Conservation (phyloP, 1,140 invertebrate genomes). For the Caerostris extrusa region DNA sequence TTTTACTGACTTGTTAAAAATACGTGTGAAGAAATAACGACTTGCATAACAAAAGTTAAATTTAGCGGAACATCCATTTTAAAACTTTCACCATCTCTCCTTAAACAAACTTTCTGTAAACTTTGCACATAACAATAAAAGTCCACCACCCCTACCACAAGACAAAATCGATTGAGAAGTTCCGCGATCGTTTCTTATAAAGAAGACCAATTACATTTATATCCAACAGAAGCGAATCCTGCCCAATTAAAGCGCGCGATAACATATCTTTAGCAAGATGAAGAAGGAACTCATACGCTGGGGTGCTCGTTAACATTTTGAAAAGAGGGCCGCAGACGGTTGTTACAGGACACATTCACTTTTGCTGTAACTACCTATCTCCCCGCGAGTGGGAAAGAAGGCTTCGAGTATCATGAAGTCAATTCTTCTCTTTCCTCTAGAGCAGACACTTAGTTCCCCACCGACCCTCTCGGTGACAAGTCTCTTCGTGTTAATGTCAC, state of each 20-base stretch:
- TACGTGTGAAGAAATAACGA: no score
- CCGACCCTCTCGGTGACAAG: background rate
- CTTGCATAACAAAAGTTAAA: no score
- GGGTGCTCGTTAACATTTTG: slow-evolving; percentile 12
- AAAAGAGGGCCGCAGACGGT: background rate
- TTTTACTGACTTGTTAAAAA: no score
- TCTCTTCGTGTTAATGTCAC: slow-evolving; percentile 32
- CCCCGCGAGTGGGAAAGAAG: background rate
- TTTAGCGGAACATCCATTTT: background rate
- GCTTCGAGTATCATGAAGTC: slow-evolving; percentile 22
- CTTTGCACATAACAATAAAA: background rate
- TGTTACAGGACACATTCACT: background rate
- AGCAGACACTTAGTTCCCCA: slow-evolving; percentile 8
- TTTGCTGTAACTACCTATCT: slow-evolving; percentile 28
- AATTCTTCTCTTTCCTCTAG: slow-evolving; percentile 2
- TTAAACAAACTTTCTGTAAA: background rate
- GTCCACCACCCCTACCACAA: background rate
- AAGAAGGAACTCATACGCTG: background rate
- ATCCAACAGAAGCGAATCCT: background rate
- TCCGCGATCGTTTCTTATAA: background rate
- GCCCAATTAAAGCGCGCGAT: slow-evolving; percentile 30
- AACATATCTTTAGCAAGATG: slow-evolving; percentile 11
- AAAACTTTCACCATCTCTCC: background rate
- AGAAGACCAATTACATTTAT: background rate
- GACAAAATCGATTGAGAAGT: background rate